Evolutionary conservation across 37 sponge, comb jelly and placozoan species (phyloP).

Genomic region (Agelas oroides): DNA sequence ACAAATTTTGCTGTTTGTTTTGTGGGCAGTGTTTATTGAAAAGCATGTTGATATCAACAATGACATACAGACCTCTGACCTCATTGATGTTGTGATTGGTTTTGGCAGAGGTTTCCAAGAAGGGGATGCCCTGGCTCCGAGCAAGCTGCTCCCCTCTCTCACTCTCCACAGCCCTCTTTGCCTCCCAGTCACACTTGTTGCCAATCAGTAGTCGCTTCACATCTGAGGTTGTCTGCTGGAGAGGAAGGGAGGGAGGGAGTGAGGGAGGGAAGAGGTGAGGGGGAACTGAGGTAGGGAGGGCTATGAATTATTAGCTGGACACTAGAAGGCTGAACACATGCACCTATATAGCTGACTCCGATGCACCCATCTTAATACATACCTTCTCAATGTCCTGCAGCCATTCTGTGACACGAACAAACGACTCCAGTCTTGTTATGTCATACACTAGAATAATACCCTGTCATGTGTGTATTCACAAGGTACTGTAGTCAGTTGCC

Average conservation of each 20-base stretch:
- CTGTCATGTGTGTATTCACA: constrained; percentile 50
- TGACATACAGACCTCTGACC: constrained; percentile 28
- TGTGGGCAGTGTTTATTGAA: too few relatives aligned
- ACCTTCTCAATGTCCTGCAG: constrained; percentile 92
- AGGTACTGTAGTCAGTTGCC: background rate
- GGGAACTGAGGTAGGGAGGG: background rate
- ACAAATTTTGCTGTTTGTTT: too few relatives aligned
- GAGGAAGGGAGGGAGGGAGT: background rate
- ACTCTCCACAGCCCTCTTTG: constrained; percentile 70
- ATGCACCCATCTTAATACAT: constrained; percentile 1
- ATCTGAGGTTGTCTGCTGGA: constrained; percentile 91
- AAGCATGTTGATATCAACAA: background rate
- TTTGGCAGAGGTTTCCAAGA: constrained; percentile 93
- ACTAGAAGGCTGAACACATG: too few relatives aligned
- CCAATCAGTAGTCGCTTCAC: constrained; percentile 92
- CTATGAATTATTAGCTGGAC: too few relatives aligned
- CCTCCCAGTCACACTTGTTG: constrained; percentile 94
- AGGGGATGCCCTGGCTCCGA: constrained; percentile 67
- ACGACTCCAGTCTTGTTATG: constrained; percentile 90
- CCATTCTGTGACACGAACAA: constrained; percentile 96
- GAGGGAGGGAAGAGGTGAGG: too few relatives aligned
- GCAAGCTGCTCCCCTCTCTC: constrained; percentile 87
- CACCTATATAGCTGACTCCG: too few relatives aligned
- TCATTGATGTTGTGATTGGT: constrained; percentile 86
- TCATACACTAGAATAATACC: constrained; percentile 98